A percentile compares a stretch with the other conserved stretches of the same genome.
Conservation (phyloP, 2,113 vertebrate species). For the Danio rerio region DNA sequence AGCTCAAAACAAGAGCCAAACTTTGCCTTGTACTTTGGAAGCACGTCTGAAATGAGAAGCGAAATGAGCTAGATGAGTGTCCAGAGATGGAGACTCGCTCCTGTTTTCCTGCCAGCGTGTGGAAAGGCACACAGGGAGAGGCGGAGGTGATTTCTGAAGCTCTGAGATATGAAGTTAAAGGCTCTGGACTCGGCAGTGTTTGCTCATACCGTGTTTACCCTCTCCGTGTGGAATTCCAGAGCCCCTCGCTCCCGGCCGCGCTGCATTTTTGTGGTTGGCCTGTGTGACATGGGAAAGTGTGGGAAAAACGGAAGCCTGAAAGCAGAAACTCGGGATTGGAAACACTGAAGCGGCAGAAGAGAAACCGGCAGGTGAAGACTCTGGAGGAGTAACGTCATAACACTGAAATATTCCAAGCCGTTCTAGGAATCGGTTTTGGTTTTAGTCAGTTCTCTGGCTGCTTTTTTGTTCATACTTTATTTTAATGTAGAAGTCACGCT, state of each 20-base stretch:
- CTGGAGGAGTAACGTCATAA: not conserved
- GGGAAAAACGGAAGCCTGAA: conserved; percentile 96
- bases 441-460: too few relatives aligned
- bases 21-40: not conserved
- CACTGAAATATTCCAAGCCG: too few relatives aligned
- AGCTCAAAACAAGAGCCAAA: not conserved
- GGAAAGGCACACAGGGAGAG: conserved; percentile 2
- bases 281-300: conserved; percentile 95
- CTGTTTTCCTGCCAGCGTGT: not conserved
- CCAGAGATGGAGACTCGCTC: not conserved
- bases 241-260: conserved; percentile 85
- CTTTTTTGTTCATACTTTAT: too few relatives aligned
- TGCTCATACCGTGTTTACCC: conserved; percentile 83
- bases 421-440: too few relatives aligned
- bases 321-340: too few relatives aligned
- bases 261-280: conserved; percentile 94
- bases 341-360: too few relatives aligned
- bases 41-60: too few relatives aligned
- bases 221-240: conserved; percentile 87
- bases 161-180: conserved; percentile 55
- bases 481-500: too few relatives aligned
- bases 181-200: conserved; percentile 72
- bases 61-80: not conserved
- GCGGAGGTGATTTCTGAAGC: conserved; percentile 14
- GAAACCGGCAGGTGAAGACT: conserved; percentile 31